Conservation (phyloP, 1,140 invertebrate genomes). For the Chironomus striatipennis region DNA sequence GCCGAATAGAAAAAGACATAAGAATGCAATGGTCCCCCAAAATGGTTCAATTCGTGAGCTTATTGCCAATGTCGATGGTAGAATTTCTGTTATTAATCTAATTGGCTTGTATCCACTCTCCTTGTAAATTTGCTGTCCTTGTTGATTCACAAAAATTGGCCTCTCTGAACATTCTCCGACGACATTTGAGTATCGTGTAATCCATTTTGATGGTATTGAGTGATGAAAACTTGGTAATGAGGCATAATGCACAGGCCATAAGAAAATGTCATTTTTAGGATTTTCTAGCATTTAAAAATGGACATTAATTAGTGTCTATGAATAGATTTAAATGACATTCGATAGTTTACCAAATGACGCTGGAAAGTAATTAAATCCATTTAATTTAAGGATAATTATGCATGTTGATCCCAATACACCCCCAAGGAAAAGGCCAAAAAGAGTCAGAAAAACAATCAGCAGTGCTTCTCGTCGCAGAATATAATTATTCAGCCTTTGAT, state of each 20-base stretch:
- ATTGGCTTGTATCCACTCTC: slow-evolving; percentile 70
- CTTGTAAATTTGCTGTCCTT: slow-evolving; percentile 29
- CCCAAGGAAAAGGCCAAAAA: slow-evolving; percentile 60
- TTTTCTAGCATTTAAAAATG: not conserved
- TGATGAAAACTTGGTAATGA: slow-evolving; percentile 41
- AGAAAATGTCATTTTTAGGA: slow-evolving; percentile 18
- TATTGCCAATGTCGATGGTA: slow-evolving; percentile 67
- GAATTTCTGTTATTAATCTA: slow-evolving; percentile 72
- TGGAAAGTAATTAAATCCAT: slow-evolving; percentile 64
- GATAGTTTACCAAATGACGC: slow-evolving; percentile 71
- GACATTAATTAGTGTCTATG: slow-evolving; percentile 14
- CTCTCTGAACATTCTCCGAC: slow-evolving; percentile 40
- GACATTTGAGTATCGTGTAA: slow-evolving; percentile 38
- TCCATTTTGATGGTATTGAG: slow-evolving; percentile 33
- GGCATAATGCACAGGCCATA: slow-evolving; percentile 29
- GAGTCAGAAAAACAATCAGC: slow-evolving; percentile 67
- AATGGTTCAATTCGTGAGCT: slow-evolving; percentile 60
- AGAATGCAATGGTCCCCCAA: slow-evolving; percentile 81
- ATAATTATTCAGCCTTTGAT: slow-evolving; percentile 52
- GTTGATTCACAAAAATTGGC: slow-evolving; percentile 25
- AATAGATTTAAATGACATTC: slow-evolving; percentile 25
- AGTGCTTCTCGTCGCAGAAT: slow-evolving; percentile 69
- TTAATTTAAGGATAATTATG: slow-evolving; percentile 59
- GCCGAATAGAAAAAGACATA: slow-evolving; percentile 74
- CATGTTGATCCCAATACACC: slow-evolving; percentile 75